Base-by-base conservation (phyloP, 2,113 vertebrate genomes). In the Xenus cinereus region DNA sequence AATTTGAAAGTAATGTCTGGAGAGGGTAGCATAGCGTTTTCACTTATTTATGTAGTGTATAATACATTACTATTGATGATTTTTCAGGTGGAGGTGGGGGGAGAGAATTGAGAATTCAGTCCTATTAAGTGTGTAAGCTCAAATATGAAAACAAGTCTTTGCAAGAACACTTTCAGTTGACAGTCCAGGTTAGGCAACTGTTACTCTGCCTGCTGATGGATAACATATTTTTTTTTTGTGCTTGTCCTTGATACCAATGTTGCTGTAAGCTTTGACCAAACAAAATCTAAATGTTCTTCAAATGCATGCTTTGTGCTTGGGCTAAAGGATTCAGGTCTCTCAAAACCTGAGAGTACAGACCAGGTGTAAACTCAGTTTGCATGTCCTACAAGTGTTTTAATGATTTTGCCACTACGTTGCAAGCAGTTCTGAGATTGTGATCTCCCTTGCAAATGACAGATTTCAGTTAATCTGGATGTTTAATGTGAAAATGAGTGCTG, bases 251-350 rank as follows among this genome's bases (percentile, higher is more conserved):
- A 88, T 90, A 80, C 54, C 24, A 18, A 17, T 43, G 33, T 89
- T 87, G 77, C 94, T 84, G 4, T 81, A 84, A 93, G 90, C 71
- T 92, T 93, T 96, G 57, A 90, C 28, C 45, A 68, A 51, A 67
- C 26, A 43, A 79, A 95, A 67, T 39, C 22, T 60, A 21, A 64
- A n/a, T 62, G 43, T 92, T 87, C 16, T 90, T 75, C n/a, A 88
- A 89, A 78, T 37, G 66, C 76, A 94, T 83, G 77, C 69, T 93
- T 92, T 54, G n/a, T 96, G 90, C 73, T 72, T 90, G 53, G 51
- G 60, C 64, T 78, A 21, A 94, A 90, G 48, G 56, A 90, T 53
- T 87, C 21, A 2, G 24, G 27, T 91, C 7, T 57, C 45, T 67
- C 6, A 46, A 78, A 96, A 62, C 15, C 24, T 22, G 39, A 63